Conservation (phyloP, 2,888 invertebrate species). For the Melitaea athalia region DNA sequence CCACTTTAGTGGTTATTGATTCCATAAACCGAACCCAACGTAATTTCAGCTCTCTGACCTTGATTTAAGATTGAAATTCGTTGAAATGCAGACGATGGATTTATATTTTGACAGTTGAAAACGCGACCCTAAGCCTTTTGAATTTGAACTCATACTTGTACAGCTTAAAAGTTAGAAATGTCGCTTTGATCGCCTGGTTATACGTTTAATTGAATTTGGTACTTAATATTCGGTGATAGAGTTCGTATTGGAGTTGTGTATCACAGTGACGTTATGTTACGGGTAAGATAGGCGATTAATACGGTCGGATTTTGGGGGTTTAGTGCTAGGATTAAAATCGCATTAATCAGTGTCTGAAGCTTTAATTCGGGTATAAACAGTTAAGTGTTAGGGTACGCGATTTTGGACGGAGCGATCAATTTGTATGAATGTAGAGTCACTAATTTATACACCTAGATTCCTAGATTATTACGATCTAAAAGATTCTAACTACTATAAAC, state of each 20-base stretch:
- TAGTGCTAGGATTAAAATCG: slow-evolving; percentile 85
- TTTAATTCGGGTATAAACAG: slow-evolving; percentile 81
- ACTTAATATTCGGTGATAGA: slow-evolving; percentile 50
- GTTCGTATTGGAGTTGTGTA: slow-evolving; percentile 54
- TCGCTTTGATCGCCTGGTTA: slow-evolving; percentile 42
- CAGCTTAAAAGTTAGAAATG: slow-evolving; percentile 71
- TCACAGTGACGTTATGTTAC: slow-evolving; percentile 63
- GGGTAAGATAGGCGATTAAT: slow-evolving; percentile 77
- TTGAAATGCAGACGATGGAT: slow-evolving; percentile 39
- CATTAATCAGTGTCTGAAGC: slow-evolving; percentile 86
- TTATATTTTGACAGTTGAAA: slow-evolving; percentile 55
- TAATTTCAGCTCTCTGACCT: slow-evolving; percentile 51
- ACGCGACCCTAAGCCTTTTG: slow-evolving; percentile 66
- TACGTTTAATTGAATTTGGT: slow-evolving; percentile 44
- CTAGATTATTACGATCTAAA: background rate
- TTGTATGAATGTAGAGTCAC: background rate
- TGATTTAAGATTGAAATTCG: slow-evolving; percentile 46
- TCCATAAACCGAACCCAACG: slow-evolving; percentile 48
- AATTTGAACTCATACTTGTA: slow-evolving; percentile 72
- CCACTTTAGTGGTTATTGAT: slow-evolving; percentile 78
- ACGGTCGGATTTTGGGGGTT: slow-evolving; percentile 83
- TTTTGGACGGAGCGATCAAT: slow-evolving; percentile 61
- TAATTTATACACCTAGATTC: background rate
- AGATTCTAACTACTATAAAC: background rate
- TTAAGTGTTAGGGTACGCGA: slow-evolving; percentile 79